These are phyloP conservation scores for Heliconius melpomene DNA, from an alignment of 1,140 invertebrate species.

Conservation along the genomic window DNA sequence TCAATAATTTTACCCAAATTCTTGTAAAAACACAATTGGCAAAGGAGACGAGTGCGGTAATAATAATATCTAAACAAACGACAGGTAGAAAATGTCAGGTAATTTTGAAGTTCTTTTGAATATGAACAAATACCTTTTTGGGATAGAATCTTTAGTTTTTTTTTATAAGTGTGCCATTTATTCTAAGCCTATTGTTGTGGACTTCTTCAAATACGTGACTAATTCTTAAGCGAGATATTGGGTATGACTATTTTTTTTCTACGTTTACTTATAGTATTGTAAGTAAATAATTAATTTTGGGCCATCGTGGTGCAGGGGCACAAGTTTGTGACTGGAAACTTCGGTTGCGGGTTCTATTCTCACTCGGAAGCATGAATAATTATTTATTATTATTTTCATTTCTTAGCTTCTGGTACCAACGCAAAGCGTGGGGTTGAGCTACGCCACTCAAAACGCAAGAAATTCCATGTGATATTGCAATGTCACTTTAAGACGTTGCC, in stretches of 20 bases:
- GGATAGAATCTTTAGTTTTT: not conserved
- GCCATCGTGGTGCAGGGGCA: too few relatives aligned
- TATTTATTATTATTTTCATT: too few relatives aligned
- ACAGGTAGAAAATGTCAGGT: conserved; percentile 31
- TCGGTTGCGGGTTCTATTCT: too few relatives aligned
- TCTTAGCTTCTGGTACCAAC: too few relatives aligned
- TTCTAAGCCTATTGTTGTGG: conserved; percentile 9
- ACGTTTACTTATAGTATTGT: not conserved
- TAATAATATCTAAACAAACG: conserved; percentile 9
- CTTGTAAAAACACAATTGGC: conserved; percentile 1
- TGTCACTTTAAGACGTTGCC: too few relatives aligned
- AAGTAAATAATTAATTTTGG: not conserved
- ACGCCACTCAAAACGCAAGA: too few relatives aligned
- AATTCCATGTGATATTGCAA: too few relatives aligned
- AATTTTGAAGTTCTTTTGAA: conserved; percentile 33
- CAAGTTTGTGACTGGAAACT: too few relatives aligned
- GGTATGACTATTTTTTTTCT: not conserved
- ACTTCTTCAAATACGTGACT: not conserved
- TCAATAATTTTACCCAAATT: conserved; percentile 1
- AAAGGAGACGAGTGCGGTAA: not conserved
- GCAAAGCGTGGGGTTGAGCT: too few relatives aligned
- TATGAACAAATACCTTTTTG: conserved; percentile 1
- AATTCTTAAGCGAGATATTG: not conserved
- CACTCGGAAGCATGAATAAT: too few relatives aligned
- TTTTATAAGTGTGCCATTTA: conserved; percentile 27